Evolutionary conservation across 2,797 vertebrate species (phyloP).

Genomic region (Podarcis siculus): DNA sequence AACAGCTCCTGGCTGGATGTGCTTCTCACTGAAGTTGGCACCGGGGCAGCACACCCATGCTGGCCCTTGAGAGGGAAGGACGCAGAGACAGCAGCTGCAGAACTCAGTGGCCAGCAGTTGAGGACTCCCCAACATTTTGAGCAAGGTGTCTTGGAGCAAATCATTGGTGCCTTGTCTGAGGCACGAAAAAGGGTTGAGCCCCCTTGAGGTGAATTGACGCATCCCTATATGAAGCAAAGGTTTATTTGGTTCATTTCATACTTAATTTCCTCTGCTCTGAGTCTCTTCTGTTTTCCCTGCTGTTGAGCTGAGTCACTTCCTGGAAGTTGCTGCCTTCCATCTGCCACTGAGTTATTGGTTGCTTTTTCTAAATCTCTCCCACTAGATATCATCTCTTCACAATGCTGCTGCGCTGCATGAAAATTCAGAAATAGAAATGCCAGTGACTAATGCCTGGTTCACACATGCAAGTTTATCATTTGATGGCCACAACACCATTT

Average conservation of each 20-base stretch:
- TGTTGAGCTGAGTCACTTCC: neutral
- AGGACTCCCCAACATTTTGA: too few relatives aligned
- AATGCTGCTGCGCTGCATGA: neutral
- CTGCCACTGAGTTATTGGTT: neutral
- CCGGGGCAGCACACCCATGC: too few relatives aligned
- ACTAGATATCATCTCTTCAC: neutral
- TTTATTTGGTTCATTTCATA: neutral
- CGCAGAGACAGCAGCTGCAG: too few relatives aligned
- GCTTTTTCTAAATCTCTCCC: neutral
- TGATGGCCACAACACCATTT: neutral
- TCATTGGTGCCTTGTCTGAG: too few relatives aligned
- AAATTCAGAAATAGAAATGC: neutral
- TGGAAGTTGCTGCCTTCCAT: neutral
- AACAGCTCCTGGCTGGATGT: too few relatives aligned
- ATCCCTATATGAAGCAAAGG: neutral
- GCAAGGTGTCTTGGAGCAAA: too few relatives aligned
- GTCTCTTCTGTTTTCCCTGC: neutral
- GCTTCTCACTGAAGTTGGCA: too few relatives aligned
- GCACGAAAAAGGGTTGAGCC: too few relatives aligned
- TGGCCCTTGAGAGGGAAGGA: too few relatives aligned
- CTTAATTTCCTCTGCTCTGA: neutral
- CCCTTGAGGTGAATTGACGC: neutral
- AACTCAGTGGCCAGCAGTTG: too few relatives aligned
- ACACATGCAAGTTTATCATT: neutral
- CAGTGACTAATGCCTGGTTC: neutral